Percentiles rank a stretch among this genome's conserved stretches.
These are phyloP conservation scores for Campodea augens DNA, from an alignment of 1,140 invertebrate genomes.

Conservation along the genomic window DNA sequence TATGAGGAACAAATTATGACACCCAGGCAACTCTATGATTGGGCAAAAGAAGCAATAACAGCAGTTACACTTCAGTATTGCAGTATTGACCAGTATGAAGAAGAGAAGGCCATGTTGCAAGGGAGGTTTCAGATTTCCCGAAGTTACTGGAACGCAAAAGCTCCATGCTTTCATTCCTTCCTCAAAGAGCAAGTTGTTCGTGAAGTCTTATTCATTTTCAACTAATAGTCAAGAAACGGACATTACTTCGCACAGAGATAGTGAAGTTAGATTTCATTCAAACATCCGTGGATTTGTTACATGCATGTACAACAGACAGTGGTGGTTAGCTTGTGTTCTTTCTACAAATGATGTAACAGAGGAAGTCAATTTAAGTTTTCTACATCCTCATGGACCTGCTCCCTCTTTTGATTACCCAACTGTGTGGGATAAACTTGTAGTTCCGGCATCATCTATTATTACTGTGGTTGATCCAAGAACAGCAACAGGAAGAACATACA, in stretches of 20 bases:
- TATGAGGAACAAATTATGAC: conserved; percentile 8
- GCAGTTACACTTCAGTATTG: neutral
- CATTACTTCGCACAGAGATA: neutral
- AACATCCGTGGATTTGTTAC: conserved; percentile 7
- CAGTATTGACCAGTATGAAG: neutral
- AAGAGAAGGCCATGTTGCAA: neutral
- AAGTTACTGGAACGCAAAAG: neutral
- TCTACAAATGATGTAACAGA: neutral
- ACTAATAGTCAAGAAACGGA: neutral
- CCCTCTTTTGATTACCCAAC: conserved; percentile 1
- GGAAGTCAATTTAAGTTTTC: conserved; percentile 5
- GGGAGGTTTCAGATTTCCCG: too few relatives aligned
- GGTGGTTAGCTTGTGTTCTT: conserved; percentile 6
- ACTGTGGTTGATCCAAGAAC: conserved; percentile 2
- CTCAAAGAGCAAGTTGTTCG: neutral
- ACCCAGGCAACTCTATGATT: conserved; percentile 6
- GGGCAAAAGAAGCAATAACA: conserved; percentile 2
- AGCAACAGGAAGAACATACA: conserved; percentile 3
- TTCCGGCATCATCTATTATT: neutral
- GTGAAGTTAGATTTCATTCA: neutral
- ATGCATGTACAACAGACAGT: conserved; percentile 1
- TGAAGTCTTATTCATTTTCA: conserved; percentile 3
- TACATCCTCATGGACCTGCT: conserved; percentile 7
- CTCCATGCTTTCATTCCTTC: conserved; percentile 3
- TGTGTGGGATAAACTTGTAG: neutral